Base-by-base conservation (phyloP, 2,888 invertebrate genomes). In the Panopea generosa region DNA sequence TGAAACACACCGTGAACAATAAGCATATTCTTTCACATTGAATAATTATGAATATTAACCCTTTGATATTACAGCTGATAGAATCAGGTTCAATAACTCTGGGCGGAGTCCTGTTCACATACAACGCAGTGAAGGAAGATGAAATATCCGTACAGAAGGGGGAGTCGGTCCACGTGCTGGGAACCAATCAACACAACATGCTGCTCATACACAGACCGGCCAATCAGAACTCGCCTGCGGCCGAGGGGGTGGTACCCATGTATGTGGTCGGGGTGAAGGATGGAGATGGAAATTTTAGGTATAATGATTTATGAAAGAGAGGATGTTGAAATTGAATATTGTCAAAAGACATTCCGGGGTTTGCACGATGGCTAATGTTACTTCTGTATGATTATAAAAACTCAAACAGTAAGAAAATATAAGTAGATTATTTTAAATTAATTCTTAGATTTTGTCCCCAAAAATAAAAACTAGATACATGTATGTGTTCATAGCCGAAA, bases 231-330 rank as follows among this genome's bases (percentile, higher is more conserved):
- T 90, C 90, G 3, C 91, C 91, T 2, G 90, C 91, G 45, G 91
- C 91, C 0, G 93, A 93, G 80, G 93, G 93, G 1, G 92, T 92
- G 91, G 87, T 93, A 18, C 93, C 93, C 0, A 87, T 89, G 26
- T 86, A 90, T 70, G 88, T 92, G 11, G 84, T 89, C 26, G 89
- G 89, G 7, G 86, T 86, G 11, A 86, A 84, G 40, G 90, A 89
- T 27, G 85, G 83, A 27, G 87, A 88, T 24, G 87, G 87, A 14
- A 88, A 87, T 60, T 81, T 89, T 22, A 87, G 86, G 91, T 90
- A 69, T 70, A 82, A 1, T 14, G 3, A 43, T n/a, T 55, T 22
- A n/a, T 4, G 0, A 27, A 18, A 55, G 16, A 27, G 40, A n/a
- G n/a, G n/a, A n/a, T n/a, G n/a, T n/a, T n/a, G n/a, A n/a, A n/a